A percentile compares a stretch with the other conserved stretches of the same genome.
These are phyloP conservation scores for Sternotherus odoratus DNA, from an alignment of 2,797 vertebrate species.

Conservation along the genomic window DNA sequence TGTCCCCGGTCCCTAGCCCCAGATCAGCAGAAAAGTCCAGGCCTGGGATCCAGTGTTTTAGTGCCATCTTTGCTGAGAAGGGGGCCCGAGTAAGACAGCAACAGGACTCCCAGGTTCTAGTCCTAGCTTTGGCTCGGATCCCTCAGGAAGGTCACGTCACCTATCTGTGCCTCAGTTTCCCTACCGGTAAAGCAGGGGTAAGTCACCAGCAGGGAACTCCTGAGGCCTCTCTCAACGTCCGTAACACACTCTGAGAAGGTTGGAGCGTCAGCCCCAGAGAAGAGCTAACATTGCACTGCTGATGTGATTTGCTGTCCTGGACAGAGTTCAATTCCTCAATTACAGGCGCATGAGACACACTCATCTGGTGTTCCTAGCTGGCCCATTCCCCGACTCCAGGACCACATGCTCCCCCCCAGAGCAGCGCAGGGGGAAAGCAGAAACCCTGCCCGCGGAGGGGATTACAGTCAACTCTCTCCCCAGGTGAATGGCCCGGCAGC, in stretches of 20 bases:
- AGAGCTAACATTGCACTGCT: neutral
- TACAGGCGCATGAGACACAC: neutral
- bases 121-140: conserved; percentile 44
- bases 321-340: neutral
- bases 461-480: conserved; percentile 39
- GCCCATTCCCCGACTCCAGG: neutral
- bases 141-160: neutral
- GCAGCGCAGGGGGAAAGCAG: neutral
- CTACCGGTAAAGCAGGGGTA: neutral
- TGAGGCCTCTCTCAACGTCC: conserved; percentile 10
- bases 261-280: neutral
- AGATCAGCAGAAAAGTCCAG: neutral
- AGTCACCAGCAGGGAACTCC: neutral
- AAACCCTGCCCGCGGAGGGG: neutral
- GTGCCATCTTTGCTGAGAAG: neutral
- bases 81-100: neutral
- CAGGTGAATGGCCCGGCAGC: neutral
- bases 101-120: neutral
- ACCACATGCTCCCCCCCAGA: neutral
- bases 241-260: neutral
- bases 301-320: accelerated
- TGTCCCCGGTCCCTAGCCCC: neutral
- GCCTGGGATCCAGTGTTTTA: neutral
- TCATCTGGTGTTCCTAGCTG: neutral
- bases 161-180: neutral